Evolutionary conservation across 2,888 invertebrate species (phyloP).

Genomic region (Xestia sexstrigata): DNA sequence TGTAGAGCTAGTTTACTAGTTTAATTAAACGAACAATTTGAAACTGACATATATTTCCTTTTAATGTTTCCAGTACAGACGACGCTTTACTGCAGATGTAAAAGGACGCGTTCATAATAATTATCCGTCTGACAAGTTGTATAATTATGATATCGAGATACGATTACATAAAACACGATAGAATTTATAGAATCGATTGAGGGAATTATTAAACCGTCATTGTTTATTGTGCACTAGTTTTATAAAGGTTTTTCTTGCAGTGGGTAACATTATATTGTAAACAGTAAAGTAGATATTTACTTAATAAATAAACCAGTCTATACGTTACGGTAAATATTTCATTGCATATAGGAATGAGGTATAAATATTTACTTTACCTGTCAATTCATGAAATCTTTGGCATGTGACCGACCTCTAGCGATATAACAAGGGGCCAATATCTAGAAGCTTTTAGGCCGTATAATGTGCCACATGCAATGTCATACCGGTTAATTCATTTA

Average conservation of each 20-base stretch:
- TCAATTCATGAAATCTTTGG: not conserved
- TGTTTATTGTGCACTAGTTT: not conserved
- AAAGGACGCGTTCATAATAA: constrained; percentile 22
- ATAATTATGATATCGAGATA: not conserved
- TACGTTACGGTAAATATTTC: not conserved
- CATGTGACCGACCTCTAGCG: not conserved
- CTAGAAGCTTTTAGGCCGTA: constrained; percentile 1
- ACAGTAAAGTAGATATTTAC: not conserved
- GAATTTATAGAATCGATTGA: not conserved
- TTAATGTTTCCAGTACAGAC: constrained; percentile 1
- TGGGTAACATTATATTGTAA: not conserved
- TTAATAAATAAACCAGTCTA: not conserved
- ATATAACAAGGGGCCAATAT: not conserved
- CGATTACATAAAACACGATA: not conserved
- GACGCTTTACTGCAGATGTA: constrained; percentile 39
- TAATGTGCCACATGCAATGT: constrained; percentile 5
- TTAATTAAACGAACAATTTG: not conserved
- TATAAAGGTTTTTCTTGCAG: not conserved
- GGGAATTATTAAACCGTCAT: not conserved
- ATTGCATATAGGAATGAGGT: not conserved
- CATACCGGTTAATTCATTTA: not conserved
- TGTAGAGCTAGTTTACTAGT: not conserved
- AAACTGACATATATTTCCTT: not conserved
- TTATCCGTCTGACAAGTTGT: not conserved
- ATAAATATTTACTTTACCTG: not conserved